Evolutionary conservation across 2,888 invertebrate species (phyloP), one percentile per base, ranked within the genome.

Genomic region (Buathra laborator): DNA sequence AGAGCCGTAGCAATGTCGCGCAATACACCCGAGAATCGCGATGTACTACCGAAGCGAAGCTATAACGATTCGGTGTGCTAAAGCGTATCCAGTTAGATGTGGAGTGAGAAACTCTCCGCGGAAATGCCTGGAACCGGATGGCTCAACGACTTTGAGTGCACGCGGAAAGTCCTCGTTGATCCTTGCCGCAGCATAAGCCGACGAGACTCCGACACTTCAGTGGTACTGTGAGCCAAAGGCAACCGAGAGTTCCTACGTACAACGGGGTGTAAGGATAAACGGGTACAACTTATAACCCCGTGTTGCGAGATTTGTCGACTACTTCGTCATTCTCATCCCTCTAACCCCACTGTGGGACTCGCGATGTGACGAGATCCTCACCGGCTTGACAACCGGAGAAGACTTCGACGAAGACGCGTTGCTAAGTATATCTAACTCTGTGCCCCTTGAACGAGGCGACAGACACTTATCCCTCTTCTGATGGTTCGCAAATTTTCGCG

Each of bases 61-160:
- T 24, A 5, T 44, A 72, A 4, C 48, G 48, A 48, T 14, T 48
- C n/a, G 3, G 3, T 48, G 48, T 9, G n/a, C 44, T 48, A 16
- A 9, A 37, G 37, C 62, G 37, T 29, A 64, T 16, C 12, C n/a
- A 32, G 62, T 32, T 12, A 53, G 14, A 62, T 6, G 19, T 24
- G 64, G 16, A 48, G 74, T 37, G 51, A 37, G 64, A 24, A 75
- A 12, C 51, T 75, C 75, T 19, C 51, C 46, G 64, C 37, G 48
- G 29, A 66, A 75, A 66, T 24, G 75, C n/a, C 64, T 16, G 37
- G 75, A 75, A 75, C 37, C 64, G 48, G 66, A 75, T 66, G 64
- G 51, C 75, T 75, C 75, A 66, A 64, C 75, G 64, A 51, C 75
- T 64, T 75, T 66, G 75, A 75, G 75, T n/a, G 64, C 51, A 51